phyloP scores from a whole-genome alignment of 2,888 invertebrate genomes.

The Liposcelis brunnea region DNA sequence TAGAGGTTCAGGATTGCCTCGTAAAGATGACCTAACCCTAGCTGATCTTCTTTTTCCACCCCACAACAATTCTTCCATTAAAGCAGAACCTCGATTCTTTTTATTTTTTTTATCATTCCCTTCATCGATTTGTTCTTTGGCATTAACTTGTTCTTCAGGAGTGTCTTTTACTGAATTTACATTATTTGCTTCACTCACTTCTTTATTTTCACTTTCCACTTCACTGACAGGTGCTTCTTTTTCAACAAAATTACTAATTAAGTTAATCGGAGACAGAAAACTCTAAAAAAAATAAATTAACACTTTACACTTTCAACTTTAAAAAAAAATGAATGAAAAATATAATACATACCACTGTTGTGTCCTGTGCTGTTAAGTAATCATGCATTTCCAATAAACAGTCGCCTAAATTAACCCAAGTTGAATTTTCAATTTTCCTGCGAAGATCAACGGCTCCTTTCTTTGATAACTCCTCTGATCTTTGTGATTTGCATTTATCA shows the following conservation, averaged over 20 bases:
- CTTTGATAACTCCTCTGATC: too few relatives aligned
- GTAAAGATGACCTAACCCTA: slow-evolving; percentile 29
- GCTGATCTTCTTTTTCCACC: slow-evolving; percentile 37
- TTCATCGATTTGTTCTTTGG: slow-evolving; percentile 13
- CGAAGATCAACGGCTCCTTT: too few relatives aligned
- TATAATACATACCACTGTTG: slow-evolving; percentile 20
- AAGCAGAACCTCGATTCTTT: slow-evolving; percentile 41
- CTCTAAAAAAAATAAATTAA: slow-evolving; percentile 20
- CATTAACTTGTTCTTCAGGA: slow-evolving; percentile 13
- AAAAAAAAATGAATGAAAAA: not conserved
- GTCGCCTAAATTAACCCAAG: slow-evolving; percentile 49
- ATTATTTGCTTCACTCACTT: slow-evolving; percentile 11
- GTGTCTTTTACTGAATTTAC: not conserved
- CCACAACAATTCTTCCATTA: slow-evolving; percentile 64
- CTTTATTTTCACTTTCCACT: slow-evolving; percentile 22
- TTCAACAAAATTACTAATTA: slow-evolving; percentile 25
- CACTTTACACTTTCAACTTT: slow-evolving; percentile 13
- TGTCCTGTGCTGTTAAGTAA: slow-evolving; percentile 33
- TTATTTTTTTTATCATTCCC: slow-evolving; percentile 27
- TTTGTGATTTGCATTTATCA: too few relatives aligned
- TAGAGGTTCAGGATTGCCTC: slow-evolving; percentile 37
- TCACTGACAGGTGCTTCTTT: slow-evolving; percentile 10
- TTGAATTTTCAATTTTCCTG: slow-evolving; percentile 25
- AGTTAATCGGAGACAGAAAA: slow-evolving; percentile 26
- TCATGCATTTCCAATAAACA: slow-evolving; percentile 45